A percentile compares a stretch with the other conserved stretches of the same genome.
These are phyloP conservation scores for Polymixis flavicincta DNA, from an alignment of 2,888 invertebrate species.

Conservation along the genomic window DNA sequence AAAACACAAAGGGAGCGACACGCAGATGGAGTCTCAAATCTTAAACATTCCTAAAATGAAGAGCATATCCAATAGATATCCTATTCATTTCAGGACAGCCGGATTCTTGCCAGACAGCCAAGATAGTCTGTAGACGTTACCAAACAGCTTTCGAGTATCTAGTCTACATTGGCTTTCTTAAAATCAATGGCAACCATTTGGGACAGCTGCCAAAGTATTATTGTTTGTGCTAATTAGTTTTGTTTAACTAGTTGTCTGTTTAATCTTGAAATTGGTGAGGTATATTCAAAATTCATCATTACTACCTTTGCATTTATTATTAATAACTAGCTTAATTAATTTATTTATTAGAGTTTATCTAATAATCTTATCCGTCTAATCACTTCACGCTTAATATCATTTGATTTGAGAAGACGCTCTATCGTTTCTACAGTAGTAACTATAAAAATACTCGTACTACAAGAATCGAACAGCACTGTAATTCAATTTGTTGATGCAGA, in stretches of 20 bases:
- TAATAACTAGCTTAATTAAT: background rate
- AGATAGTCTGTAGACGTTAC: conserved; percentile 26
- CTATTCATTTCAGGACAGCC: conserved; percentile 2
- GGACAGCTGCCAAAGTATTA: conserved; percentile 53
- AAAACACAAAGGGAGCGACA: background rate
- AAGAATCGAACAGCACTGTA: conserved; percentile 10
- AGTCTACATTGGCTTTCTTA: conserved; percentile 41
- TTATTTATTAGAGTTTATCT: background rate
- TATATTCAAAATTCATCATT: background rate
- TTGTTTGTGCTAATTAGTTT: conserved; percentile 47
- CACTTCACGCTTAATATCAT: background rate
- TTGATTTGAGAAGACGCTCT: background rate
- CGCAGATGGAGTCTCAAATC: background rate
- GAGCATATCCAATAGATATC: background rate
- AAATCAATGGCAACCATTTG: conserved; percentile 57
- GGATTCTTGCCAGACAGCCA: conserved; percentile 32
- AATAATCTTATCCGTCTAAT: background rate
- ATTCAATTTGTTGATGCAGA: conserved; percentile 34
- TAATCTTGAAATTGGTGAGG: background rate
- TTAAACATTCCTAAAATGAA: background rate
- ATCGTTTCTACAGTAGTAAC: background rate
- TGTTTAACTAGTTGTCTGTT: conserved; percentile 18
- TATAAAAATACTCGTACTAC: background rate
- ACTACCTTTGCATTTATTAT: background rate
- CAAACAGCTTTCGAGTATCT: conserved; percentile 28